Conservation (phyloP, 2,888 invertebrate species). For the Helicoverpa assulta region DNA sequence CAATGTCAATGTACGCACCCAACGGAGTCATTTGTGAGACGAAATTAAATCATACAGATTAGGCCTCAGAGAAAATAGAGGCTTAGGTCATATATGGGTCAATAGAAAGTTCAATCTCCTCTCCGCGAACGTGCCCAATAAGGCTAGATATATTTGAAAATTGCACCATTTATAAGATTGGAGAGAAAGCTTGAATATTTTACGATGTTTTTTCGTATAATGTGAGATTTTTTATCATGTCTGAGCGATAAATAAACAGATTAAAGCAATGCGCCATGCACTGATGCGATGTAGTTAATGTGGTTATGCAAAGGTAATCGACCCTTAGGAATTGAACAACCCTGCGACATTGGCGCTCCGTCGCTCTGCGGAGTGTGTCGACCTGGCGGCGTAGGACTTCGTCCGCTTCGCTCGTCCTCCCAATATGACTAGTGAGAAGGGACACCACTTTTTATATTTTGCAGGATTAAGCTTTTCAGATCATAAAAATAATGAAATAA, state of each 20-base stretch:
- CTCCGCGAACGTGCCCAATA: constrained; percentile 33
- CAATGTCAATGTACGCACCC: constrained; percentile 35
- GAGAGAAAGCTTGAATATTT: constrained; percentile 21
- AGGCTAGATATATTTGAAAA: constrained; percentile 35
- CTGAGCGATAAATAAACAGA: constrained; percentile 55
- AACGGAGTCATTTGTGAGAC: constrained; percentile 27
- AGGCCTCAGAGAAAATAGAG: constrained; percentile 41
- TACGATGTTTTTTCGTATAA: constrained; percentile 18
- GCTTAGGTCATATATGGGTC: constrained; percentile 57
- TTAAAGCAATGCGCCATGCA: constrained; percentile 52
- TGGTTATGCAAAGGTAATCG: constrained; percentile 65
- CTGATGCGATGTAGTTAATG: constrained; percentile 38
- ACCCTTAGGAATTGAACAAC: constrained; percentile 67
- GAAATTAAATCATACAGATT: constrained; percentile 42
- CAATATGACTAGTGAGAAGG: constrained; percentile 37
- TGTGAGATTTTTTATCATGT: constrained; percentile 33
- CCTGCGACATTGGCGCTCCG: constrained; percentile 69
- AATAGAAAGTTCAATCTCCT: constrained; percentile 55
- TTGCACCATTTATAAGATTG: constrained; percentile 9
- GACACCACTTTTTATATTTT: constrained; percentile 39
- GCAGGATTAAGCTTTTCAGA: constrained; percentile 18
- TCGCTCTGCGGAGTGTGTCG: constrained; percentile 66
- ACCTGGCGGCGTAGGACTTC: constrained; percentile 66
- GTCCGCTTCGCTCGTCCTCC: constrained; percentile 60
- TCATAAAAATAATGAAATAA: background rate